These are phyloP conservation scores for Cossypha caffra DNA, from an alignment of 2,797 vertebrate species.

Conservation along the genomic window DNA sequence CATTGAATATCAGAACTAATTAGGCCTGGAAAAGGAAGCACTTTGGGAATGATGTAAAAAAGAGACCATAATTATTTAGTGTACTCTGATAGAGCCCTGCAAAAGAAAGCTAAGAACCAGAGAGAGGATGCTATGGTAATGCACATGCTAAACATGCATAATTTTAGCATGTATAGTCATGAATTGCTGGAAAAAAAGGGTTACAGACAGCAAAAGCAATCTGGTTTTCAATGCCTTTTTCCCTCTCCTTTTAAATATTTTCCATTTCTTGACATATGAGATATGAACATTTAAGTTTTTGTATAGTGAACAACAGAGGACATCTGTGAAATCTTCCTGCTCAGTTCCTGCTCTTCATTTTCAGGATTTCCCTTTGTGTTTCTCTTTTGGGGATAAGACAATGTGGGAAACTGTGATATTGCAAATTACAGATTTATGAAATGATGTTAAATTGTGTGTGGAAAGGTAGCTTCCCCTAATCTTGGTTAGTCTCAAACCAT, in stretches of 20 bases:
- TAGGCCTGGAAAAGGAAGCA: constrained; percentile 33
- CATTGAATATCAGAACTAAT: constrained; percentile 37
- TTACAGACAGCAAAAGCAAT: background rate
- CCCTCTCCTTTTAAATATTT: background rate
- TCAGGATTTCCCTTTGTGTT: background rate
- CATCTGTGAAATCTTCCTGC: background rate
- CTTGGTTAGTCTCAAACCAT: background rate
- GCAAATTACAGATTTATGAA: background rate
- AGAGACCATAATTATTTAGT: background rate
- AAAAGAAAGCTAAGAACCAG: background rate
- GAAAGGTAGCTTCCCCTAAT: background rate
- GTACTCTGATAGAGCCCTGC: background rate
- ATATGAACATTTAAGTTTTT: background rate
- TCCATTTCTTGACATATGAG: background rate
- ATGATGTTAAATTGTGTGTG: background rate
- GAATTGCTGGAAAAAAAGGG: background rate
- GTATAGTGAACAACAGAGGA: background rate
- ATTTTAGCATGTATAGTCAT: constrained; percentile 9
- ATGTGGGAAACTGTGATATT: background rate
- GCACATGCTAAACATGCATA: constrained; percentile 8
- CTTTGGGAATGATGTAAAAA: background rate
- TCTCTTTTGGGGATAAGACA: background rate
- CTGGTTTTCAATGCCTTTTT: background rate
- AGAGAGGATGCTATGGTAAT: constrained; percentile 20
- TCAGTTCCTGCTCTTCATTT: background rate